Conservation (phyloP, 2,888 invertebrate genomes). For the Scelioninae gen. 1 region DNA sequence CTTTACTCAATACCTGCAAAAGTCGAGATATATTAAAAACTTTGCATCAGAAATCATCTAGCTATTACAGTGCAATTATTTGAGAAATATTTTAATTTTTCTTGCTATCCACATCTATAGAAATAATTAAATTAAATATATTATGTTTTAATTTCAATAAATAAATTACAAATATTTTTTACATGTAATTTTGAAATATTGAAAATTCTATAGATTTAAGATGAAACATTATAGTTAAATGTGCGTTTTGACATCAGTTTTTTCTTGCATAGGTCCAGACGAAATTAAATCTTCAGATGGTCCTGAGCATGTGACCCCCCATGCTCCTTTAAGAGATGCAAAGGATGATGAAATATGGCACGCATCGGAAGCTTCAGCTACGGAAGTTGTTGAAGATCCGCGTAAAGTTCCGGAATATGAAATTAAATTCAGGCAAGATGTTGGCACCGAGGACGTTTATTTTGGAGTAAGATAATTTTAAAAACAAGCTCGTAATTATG, state of each 20-base stretch:
- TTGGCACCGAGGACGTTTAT: conserved; percentile 93
- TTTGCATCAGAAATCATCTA: no score
- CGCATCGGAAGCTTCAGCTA: conserved; percentile 75
- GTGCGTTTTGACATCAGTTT: conserved; percentile 4
- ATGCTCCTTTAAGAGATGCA: conserved; percentile 84
- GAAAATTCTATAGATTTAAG: no score
- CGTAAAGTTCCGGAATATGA: conserved; percentile 90
- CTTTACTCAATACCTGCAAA: no score
- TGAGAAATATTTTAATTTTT: no score
- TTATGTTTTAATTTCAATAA: no score
- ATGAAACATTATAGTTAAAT: no score
- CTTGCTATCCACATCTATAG: no score
- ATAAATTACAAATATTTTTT: no score
- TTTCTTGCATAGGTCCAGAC: conserved; percentile 83
- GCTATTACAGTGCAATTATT: no score
- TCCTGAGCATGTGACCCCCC: conserved; percentile 74
- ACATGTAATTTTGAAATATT: no score
- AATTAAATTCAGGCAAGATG: conserved; percentile 93
- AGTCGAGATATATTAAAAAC: no score
- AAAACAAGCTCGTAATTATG: conserved; percentile 38
- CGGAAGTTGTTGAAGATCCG: conserved; percentile 84
- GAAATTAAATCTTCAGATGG: conserved; percentile 80
- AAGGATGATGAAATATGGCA: conserved; percentile 85
- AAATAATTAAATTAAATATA: no score
- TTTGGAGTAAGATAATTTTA: conserved; percentile 87